These are phyloP conservation scores for Oreochromis spilurus DNA, from an alignment of 2,113 vertebrate species.

Conservation along the genomic window DNA sequence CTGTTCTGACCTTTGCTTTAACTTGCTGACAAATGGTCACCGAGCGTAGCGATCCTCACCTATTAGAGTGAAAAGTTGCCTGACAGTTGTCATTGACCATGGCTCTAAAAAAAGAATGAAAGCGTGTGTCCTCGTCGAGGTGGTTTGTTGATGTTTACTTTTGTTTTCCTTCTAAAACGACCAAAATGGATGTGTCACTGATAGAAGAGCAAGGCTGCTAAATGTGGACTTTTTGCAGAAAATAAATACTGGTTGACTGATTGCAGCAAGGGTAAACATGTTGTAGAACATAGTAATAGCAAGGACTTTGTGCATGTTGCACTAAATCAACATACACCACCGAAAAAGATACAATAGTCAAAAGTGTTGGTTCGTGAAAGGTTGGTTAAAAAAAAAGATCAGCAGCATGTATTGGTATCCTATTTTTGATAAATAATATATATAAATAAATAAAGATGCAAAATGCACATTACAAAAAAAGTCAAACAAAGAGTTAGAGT, in stretches of 20 bases:
- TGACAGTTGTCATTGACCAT: conserved; percentile 29
- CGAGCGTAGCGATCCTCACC: neutral
- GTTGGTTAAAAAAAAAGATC: neutral
- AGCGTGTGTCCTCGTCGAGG: conserved; percentile 4
- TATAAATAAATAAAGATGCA: neutral
- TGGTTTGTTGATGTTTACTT: conserved; percentile 26
- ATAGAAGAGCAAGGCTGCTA: conserved; percentile 10
- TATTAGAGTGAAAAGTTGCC: neutral
- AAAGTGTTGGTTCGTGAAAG: neutral
- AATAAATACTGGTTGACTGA: conserved; percentile 30
- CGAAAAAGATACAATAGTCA: neutral
- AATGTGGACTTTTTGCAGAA: neutral
- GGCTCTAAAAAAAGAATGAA: conserved; percentile 25
- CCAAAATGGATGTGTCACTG: neutral
- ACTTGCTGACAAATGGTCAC: conserved; percentile 51
- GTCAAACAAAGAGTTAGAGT: neutral
- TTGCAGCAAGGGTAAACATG: neutral
- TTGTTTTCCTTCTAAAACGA: neutral
- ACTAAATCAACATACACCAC: neutral
- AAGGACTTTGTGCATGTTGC: neutral
- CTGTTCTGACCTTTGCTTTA: conserved; percentile 26
- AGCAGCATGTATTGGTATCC: neutral
- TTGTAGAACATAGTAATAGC: neutral
- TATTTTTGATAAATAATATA: neutral
- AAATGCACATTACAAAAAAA: neutral